These are phyloP conservation scores for Rhipidura dahli DNA, from an alignment of 2,113 vertebrate species.

Conservation along the genomic window DNA sequence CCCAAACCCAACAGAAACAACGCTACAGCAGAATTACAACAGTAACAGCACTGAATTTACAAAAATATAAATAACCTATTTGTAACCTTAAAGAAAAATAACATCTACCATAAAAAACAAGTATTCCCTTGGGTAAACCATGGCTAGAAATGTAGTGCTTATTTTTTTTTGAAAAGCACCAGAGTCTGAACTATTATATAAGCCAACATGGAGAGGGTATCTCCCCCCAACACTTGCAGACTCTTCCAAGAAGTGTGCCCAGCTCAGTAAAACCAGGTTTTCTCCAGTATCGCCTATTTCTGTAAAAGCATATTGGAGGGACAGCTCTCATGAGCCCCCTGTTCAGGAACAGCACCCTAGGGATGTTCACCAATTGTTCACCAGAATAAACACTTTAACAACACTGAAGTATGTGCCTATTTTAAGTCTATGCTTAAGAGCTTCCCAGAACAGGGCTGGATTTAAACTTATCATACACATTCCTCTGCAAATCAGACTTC, in stretches of 20 bases:
- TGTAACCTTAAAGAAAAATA: conserved; percentile 1
- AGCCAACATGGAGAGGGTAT: neutral
- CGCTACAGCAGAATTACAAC: neutral
- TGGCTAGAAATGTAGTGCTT: neutral
- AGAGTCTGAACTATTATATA: neutral
- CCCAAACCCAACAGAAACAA: neutral
- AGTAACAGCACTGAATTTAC: neutral
- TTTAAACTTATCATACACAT: conserved; percentile 5
- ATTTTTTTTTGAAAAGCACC: neutral
- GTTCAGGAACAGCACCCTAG: neutral
- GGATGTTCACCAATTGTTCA: neutral
- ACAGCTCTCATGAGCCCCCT: neutral
- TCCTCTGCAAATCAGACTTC: conserved; percentile 6
- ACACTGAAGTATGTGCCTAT: neutral
- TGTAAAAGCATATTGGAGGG: neutral
- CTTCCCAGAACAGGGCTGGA: conserved; percentile 33
- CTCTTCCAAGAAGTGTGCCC: neutral
- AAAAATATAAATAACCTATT: conserved; percentile 63
- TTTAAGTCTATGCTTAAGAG: conserved; percentile 10
- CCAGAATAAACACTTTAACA: neutral
- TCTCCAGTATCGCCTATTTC: neutral
- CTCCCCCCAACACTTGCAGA: neutral
- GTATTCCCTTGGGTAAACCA: neutral
- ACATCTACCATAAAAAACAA: conserved; percentile 3
- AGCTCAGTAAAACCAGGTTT: neutral